Evolutionary conservation across 2,888 invertebrate species (phyloP).

Genomic region (Heliconius erato): DNA sequence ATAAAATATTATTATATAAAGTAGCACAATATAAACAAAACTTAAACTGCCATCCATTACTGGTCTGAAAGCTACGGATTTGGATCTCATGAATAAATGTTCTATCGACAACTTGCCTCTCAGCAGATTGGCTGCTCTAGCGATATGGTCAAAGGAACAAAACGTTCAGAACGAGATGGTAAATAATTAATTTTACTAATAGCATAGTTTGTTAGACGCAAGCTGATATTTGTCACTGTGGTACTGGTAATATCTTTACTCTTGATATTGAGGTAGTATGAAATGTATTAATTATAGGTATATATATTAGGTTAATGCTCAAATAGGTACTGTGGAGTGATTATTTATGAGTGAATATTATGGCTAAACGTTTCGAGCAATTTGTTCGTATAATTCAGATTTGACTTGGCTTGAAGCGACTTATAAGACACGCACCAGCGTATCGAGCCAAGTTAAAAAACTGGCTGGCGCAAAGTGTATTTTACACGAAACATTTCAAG

Average conservation of each 20-base stretch:
- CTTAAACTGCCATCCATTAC: slow-evolving; percentile 48
- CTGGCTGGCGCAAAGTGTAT: too few species aligned
- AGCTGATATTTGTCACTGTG: slow-evolving; percentile 73
- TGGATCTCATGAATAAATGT: slow-evolving; percentile 50
- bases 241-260: background rate
- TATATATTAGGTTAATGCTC: background rate
- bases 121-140: slow-evolving; percentile 68
- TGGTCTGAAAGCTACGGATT: slow-evolving; percentile 46
- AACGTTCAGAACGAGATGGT: slow-evolving; percentile 69
- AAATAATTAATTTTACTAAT: slow-evolving; percentile 85
- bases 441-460: too few species aligned
- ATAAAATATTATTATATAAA: background rate
- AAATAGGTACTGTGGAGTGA: background rate
- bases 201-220: slow-evolving; percentile 76
- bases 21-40: slow-evolving; percentile 36
- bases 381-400: background rate
- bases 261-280: background rate
- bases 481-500: too few species aligned
- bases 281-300: background rate
- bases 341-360: background rate
- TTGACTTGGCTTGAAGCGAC: too few species aligned
- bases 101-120: slow-evolving; percentile 60
- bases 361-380: background rate
- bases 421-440: too few species aligned
- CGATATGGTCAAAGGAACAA: slow-evolving; percentile 79